phyloP scores from a whole-genome alignment of 2,888 invertebrate genomes.

The Idaea biselata region DNA sequence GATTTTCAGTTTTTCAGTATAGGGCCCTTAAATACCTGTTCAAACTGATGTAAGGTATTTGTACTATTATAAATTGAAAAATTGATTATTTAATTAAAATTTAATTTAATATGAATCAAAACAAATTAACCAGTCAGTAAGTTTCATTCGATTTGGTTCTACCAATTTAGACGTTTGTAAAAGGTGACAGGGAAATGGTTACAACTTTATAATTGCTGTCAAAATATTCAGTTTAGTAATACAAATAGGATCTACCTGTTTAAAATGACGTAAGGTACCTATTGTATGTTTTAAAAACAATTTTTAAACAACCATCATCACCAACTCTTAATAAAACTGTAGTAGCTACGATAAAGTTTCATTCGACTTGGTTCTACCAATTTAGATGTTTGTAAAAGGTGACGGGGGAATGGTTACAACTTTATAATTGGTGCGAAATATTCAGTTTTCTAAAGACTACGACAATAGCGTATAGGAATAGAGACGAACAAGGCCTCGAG shows the following conservation, averaged over 20 bases:
- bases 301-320: too few relatives aligned
- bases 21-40: too few relatives aligned
- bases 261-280: too few relatives aligned
- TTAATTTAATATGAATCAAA: not conserved
- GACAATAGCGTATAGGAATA: not conserved
- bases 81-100: too few relatives aligned
- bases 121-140: conserved; percentile 9
- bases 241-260: too few relatives aligned
- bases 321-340: too few relatives aligned
- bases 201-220: conserved; percentile 56
- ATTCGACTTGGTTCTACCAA: conserved; percentile 19
- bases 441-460: conserved; percentile 10
- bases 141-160: conserved; percentile 12
- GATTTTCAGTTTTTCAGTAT: too few relatives aligned
- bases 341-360: too few relatives aligned
- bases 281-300: too few relatives aligned
- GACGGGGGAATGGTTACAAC: conserved; percentile 25
- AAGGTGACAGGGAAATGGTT: conserved; percentile 24
- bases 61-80: too few relatives aligned
- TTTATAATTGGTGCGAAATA: conserved; percentile 55
- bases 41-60: too few relatives aligned
- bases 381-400: conserved; percentile 34
- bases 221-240: conserved; percentile 18
- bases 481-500: not conserved
- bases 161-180: conserved; percentile 34